These are phyloP conservation scores for Sepioteuthis lessoniana DNA, from an alignment of 2,888 invertebrate species.

Conservation along the genomic window DNA sequence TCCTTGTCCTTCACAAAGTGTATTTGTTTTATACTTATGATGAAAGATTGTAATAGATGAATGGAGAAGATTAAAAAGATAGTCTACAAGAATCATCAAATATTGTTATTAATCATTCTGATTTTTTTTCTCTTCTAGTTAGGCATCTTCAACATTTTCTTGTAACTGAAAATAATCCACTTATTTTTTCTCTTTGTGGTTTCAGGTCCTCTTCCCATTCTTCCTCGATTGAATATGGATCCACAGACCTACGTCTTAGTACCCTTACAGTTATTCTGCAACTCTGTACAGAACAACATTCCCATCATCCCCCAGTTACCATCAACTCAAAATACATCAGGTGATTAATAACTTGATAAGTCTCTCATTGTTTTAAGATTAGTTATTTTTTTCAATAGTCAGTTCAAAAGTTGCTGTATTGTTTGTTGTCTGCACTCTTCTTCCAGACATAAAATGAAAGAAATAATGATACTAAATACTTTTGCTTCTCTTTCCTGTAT, in stretches of 20 bases:
- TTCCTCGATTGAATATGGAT: conserved; percentile 57
- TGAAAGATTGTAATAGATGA: no score
- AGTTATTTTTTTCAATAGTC: background rate
- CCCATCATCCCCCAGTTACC: background rate
- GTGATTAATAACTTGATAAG: background rate
- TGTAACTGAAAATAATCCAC: background rate
- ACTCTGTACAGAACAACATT: background rate
- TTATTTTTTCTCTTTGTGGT: conserved; percentile 39
- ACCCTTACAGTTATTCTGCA: conserved; percentile 56
- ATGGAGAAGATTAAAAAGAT: no score
- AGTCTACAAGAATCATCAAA: no score
- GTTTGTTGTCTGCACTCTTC: no score
- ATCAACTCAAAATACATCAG: conserved; percentile 14
- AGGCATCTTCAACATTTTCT: background rate
- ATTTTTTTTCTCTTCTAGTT: no score
- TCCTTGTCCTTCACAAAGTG: no score
- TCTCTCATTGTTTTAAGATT: background rate
- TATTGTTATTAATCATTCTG: no score
- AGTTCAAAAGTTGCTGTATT: no score
- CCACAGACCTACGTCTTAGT: conserved; percentile 63
- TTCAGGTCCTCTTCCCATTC: conserved; percentile 62
- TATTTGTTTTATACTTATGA: no score
- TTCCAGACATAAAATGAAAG: no score
- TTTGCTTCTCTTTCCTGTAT: no score
- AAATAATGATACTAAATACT: no score